These are phyloP conservation scores for Egretta garzetta DNA, from an alignment of 2,113 vertebrate species.

Conservation along the genomic window DNA sequence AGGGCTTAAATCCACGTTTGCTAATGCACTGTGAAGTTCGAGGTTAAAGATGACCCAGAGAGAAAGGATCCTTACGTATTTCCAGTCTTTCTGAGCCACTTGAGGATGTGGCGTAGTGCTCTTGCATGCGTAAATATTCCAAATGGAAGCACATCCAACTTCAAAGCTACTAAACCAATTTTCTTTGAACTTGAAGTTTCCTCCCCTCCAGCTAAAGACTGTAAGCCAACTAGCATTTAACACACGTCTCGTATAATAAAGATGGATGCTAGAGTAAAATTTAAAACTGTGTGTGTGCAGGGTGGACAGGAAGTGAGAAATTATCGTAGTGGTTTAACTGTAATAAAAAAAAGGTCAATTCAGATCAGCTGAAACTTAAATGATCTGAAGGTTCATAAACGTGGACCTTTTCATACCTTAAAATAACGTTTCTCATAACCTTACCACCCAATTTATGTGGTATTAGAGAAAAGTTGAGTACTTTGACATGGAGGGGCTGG, in stretches of 20 bases:
- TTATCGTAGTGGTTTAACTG: fast-evolving
- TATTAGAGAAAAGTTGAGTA: not conserved
- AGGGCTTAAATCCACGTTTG: not conserved
- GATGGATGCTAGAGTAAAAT: not conserved
- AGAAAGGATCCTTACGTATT: not conserved
- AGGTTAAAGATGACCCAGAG: not conserved
- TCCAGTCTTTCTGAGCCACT: not conserved
- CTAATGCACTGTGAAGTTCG: not conserved
- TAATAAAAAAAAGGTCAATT: not conserved
- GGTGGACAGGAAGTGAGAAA: fast-evolving
- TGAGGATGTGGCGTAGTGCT: not conserved
- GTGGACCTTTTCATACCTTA: not conserved
- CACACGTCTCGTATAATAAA: fast-evolving
- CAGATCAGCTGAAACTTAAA: not conserved
- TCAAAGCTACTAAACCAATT: not conserved
- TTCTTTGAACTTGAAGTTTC: not conserved
- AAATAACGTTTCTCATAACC: fast-evolving
- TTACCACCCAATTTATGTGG: not conserved
- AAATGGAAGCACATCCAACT: not conserved
- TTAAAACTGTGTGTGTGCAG: not conserved
- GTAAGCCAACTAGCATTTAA: not conserved
- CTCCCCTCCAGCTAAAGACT: not conserved
- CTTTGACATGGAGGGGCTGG: not conserved
- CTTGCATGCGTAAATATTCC: not conserved
- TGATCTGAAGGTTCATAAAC: not conserved